These are phyloP conservation scores for Syncerus caffer DNA, from an alignment of 2,797 vertebrate species.

Conservation along the genomic window DNA sequence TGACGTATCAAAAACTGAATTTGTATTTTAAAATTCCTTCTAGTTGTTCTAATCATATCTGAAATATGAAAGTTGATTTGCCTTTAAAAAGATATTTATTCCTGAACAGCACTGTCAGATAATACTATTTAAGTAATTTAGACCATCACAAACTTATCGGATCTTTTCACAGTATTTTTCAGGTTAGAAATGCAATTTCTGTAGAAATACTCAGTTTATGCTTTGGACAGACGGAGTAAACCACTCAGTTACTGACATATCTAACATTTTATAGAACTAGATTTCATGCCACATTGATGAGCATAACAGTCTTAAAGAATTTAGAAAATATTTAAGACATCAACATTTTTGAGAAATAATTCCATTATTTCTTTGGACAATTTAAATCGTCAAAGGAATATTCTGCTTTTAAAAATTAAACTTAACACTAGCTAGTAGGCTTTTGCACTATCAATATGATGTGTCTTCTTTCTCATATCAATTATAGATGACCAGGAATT, in stretches of 20 bases:
- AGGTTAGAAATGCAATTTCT: not conserved
- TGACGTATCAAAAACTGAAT: slow-evolving; percentile 14
- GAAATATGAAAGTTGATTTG: slow-evolving; percentile 7
- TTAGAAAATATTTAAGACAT: not conserved
- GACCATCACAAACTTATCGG: not conserved
- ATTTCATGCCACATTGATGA: not conserved
- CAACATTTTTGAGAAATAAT: not conserved
- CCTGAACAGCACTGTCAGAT: not conserved
- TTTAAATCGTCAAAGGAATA: not conserved
- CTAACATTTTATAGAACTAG: not conserved
- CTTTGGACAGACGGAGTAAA: not conserved
- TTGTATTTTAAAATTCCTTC: not conserved
- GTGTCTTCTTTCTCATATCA: not conserved
- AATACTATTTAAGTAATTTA: not conserved
- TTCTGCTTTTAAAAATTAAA: slow-evolving; percentile 12
- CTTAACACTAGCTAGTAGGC: not conserved
- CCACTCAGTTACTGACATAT: not conserved
- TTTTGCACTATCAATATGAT: not conserved
- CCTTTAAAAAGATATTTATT: not conserved
- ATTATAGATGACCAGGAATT: not conserved
- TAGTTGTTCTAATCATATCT: not conserved
- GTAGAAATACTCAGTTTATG: not conserved
- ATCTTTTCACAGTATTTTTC: not conserved
- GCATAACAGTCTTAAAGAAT: not conserved
- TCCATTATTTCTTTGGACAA: not conserved